These are phyloP conservation scores for Columba janthina DNA, from an alignment of 2,113 vertebrate species.

Conservation along the genomic window DNA sequence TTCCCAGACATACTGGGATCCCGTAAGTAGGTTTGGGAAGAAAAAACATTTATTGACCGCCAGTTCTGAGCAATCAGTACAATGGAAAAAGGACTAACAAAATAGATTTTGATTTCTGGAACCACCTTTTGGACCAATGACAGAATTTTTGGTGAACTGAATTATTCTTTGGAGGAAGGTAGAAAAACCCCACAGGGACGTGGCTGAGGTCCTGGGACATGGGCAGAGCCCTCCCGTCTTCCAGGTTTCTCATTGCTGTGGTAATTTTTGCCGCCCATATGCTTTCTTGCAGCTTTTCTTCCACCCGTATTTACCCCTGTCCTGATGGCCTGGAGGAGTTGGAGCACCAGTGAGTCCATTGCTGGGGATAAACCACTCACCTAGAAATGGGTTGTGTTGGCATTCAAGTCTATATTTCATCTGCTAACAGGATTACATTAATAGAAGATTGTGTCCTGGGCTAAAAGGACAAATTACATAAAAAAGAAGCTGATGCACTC, in stretches of 20 bases:
- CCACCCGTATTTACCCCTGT: background rate
- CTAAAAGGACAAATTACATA: background rate
- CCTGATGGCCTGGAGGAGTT: background rate
- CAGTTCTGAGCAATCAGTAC: background rate
- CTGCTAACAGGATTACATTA: background rate
- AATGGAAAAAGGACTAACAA: background rate
- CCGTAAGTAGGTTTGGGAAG: background rate
- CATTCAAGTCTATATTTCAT: background rate
- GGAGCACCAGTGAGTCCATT: background rate
- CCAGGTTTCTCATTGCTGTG: background rate
- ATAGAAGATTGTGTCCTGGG: background rate
- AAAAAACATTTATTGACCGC: background rate
- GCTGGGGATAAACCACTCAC: background rate
- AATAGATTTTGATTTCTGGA: background rate
- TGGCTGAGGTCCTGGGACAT: background rate
- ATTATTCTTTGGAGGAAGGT: background rate
- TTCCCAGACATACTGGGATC: background rate
- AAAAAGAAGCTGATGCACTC: background rate
- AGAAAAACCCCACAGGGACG: background rate
- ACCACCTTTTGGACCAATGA: background rate
- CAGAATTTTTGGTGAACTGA: background rate
- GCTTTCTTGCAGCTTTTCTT: background rate
- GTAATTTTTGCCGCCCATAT: background rate
- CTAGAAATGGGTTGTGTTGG: background rate
- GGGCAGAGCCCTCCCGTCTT: background rate